Conservation (phyloP, 1,140 invertebrate genomes). For the Drosophila pectinifera region DNA sequence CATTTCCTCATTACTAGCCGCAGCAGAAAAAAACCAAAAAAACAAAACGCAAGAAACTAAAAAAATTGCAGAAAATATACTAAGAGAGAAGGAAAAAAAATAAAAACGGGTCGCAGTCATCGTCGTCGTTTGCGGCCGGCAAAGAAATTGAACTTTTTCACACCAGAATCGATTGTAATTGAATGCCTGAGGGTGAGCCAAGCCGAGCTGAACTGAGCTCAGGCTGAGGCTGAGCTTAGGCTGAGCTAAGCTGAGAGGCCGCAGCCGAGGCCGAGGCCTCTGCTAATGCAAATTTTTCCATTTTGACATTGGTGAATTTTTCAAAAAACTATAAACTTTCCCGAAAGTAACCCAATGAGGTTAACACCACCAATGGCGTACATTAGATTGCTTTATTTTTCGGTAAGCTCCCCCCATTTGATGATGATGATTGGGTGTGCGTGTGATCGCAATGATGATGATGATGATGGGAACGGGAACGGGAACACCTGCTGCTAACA, state of each 20-base stretch:
- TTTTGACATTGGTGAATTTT: slow-evolving; percentile 80
- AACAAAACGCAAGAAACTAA: slow-evolving; percentile 15
- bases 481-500: slow-evolving; percentile 77
- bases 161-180: slow-evolving; percentile 84
- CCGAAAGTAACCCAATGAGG: slow-evolving; percentile 62
- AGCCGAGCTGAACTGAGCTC: slow-evolving; percentile 6
- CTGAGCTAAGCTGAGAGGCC: slow-evolving; percentile 2
- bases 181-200: slow-evolving; percentile 74
- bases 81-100: slow-evolving; percentile 16
- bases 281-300: slow-evolving; percentile 78
- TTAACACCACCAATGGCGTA: slow-evolving; percentile 77
- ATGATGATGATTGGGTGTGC: slow-evolving; percentile 24
- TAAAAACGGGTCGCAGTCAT: slow-evolving; percentile 69
- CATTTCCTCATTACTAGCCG: slow-evolving; percentile 82
- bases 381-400: slow-evolving; percentile 82
- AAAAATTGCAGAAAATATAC: slow-evolving; percentile 15
- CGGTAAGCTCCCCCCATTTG: slow-evolving; percentile 4
- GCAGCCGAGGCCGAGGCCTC: slow-evolving; percentile 44
- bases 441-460: slow-evolving; percentile 16
- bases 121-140: slow-evolving; percentile 65
- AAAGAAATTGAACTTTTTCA: slow-evolving; percentile 84
- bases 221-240: not conserved
- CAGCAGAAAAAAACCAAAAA: slow-evolving; percentile 38
- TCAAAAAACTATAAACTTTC: slow-evolving; percentile 68
- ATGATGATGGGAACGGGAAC: slow-evolving; percentile 17